Evolutionary conservation across 2,888 invertebrate genomes (phyloP).

Genomic region (Ypsolopha scabrella): DNA sequence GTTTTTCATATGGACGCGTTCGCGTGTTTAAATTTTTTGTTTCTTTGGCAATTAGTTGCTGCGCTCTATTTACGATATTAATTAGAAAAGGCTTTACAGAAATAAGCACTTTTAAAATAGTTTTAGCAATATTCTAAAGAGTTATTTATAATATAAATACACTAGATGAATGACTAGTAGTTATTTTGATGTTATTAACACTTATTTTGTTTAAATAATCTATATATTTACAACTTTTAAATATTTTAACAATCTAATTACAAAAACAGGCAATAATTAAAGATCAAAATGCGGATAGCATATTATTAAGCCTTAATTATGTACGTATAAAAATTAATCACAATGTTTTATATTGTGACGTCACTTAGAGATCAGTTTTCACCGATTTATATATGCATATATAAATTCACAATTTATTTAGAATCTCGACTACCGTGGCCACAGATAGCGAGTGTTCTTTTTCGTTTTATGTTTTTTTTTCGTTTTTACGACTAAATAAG

Average conservation of each 20-base stretch:
- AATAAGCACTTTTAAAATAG: neutral
- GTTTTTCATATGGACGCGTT: conserved; percentile 1
- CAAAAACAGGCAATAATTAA: conserved; percentile 43
- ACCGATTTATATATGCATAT: conserved; percentile 64
- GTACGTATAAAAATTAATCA: conserved; percentile 32
- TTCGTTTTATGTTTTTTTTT: conserved; percentile 45
- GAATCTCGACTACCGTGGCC: conserved; percentile 56
- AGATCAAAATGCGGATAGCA: conserved; percentile 44
- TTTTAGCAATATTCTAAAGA: conserved; percentile 12
- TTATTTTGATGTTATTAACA: conserved; percentile 46
- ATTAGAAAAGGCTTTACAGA: neutral
- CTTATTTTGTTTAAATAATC: conserved; percentile 15
- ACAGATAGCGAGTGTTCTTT: conserved; percentile 47
- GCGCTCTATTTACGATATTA: conserved; percentile 10
- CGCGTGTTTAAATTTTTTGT: conserved; percentile 11
- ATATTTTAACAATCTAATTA: conserved; percentile 28
- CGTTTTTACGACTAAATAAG: conserved; percentile 39
- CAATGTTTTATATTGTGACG: conserved; percentile 58
- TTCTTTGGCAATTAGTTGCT: conserved; percentile 42
- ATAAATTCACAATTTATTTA: conserved; percentile 33
- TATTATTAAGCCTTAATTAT: conserved; percentile 38
- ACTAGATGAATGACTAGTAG: conserved; percentile 70
- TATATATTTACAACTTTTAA: neutral
- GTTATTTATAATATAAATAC: conserved; percentile 48
- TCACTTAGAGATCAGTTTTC: conserved; percentile 64